Conservation (phyloP, 2,113 vertebrate species). For the Phyllostomus hastatus region DNA sequence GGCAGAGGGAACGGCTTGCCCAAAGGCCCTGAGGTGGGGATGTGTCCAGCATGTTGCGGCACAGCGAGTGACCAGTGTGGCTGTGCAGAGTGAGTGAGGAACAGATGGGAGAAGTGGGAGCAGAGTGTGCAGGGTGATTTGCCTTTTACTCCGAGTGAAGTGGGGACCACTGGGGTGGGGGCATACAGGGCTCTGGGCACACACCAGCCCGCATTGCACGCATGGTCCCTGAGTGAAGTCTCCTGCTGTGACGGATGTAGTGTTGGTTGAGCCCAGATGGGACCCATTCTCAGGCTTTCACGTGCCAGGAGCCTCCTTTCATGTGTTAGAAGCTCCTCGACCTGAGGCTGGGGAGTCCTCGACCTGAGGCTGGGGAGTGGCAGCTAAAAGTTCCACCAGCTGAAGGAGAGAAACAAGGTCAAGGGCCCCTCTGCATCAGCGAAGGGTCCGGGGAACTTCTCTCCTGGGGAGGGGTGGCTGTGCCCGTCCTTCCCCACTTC, state of each 20-base stretch:
- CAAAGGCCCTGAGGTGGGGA: not conserved
- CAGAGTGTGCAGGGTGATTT: not conserved
- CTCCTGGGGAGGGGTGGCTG: not conserved
- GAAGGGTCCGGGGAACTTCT: no score
- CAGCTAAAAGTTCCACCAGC: rapidly evolving
- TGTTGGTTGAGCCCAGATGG: not conserved
- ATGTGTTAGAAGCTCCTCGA: not conserved
- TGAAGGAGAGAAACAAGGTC: not conserved
- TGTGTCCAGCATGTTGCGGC: not conserved
- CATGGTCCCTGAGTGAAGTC: no score
- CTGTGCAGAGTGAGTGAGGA: not conserved
- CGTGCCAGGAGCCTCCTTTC: not conserved
- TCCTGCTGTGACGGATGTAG: rapidly evolving
- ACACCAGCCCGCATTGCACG: not conserved
- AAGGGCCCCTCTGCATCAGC: not conserved
- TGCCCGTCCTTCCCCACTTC: not conserved
- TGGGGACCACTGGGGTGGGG: not conserved
- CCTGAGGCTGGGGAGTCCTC: not conserved
- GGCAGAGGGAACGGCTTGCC: not conserved
- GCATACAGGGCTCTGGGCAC: not conserved
- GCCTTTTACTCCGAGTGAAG: not conserved
- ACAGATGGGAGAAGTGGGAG: not conserved
- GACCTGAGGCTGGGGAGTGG: not conserved
- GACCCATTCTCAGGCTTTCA: not conserved
- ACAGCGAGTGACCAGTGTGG: not conserved